Percentiles rank a stretch among this genome's conserved stretches.
Conservation (phyloP, 2,113 vertebrate species). For the Heterochromis multidens region DNA sequence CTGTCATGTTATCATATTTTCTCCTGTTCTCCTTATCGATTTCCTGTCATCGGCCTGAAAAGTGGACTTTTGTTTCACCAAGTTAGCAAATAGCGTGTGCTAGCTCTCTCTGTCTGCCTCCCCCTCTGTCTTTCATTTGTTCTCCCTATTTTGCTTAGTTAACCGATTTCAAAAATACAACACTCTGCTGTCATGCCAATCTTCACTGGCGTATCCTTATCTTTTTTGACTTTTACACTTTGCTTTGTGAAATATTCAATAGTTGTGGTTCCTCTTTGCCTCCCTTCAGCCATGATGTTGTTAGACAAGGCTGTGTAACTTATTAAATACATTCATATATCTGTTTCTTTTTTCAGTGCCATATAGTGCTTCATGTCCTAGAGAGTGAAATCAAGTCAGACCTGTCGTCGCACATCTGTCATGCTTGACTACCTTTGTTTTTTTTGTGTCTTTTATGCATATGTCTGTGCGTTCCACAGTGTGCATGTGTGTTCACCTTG, state of each 20-base stretch:
- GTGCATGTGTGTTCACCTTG: neutral
- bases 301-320: neutral
- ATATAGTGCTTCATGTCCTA: slow-evolving; percentile 1
- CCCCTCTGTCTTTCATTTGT: slow-evolving; percentile 5
- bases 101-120: neutral
- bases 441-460: slow-evolving; percentile 16
- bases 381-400: slow-evolving; percentile 35
- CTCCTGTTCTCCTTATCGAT: slow-evolving; percentile 58
- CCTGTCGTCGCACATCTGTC: slow-evolving; percentile 40
- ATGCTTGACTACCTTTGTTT: slow-evolving; percentile 45
- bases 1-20: slow-evolving; percentile 69
- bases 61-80: slow-evolving; percentile 53
- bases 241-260: slow-evolving; percentile 26
- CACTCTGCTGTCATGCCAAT: neutral
- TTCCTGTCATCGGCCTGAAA: slow-evolving; percentile 53
- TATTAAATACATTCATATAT: slow-evolving; percentile 26
- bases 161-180: slow-evolving; percentile 10
- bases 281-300: neutral
- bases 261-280: neutral
- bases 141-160: slow-evolving; percentile 1
- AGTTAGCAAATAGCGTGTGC: slow-evolving; percentile 39
- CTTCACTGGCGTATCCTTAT: slow-evolving; percentile 8
- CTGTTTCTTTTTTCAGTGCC: slow-evolving; percentile 1
- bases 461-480: neutral
- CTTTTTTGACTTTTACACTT: slow-evolving; percentile 8